Base-by-base conservation (phyloP, 2,797 vertebrate species). In the Myiothlypis coronata region DNA sequence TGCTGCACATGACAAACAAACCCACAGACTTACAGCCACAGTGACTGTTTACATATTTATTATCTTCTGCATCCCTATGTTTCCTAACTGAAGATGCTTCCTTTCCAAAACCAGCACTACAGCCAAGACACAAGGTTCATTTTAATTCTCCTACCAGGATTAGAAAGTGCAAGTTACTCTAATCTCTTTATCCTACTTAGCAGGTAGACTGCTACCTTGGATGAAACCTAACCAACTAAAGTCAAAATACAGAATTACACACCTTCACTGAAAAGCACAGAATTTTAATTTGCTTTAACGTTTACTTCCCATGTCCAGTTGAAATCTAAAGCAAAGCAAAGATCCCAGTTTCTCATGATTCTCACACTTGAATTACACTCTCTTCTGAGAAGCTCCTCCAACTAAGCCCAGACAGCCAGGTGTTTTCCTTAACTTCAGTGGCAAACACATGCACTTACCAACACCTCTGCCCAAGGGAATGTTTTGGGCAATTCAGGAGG, bases 371-470 rank as follows among this genome's bases (percentile, higher is more conserved):
- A 75, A 60, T 34, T 14, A 68, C 4, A 72, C 6, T 6, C 32
- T 77, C 6, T 60, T 43, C 50, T 61, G 37, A 84, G 70, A 34
- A 5, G 47, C 19, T 52, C 9, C 17, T 32, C 5, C 12, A n/a
- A 15, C n/a, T 43, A 52, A 84, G 14, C 16, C 8, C n/a, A 39
- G 12, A 1, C 21, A 87, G 46, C 2, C 0, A 0, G 17, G 27
- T 35, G 4, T 32, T 68, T 35, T 77, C 44, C 16, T 41, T 75
- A 74, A 46, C 12, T 68, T 50, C n/a, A n/a, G n/a, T n/a, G n/a
- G 52, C 56, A 77, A 91, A 76, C 21, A 26, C 1, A 1, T 4
- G 7, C 71, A 41, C 16, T 7, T 2, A 19, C 15, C 50, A 69
- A 30, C 53, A 59, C 1, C 11, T 57, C 69, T 63, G n/a, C 53